Base-by-base conservation (phyloP, 2,797 vertebrate species). In the Galaxias olidus region DNA sequence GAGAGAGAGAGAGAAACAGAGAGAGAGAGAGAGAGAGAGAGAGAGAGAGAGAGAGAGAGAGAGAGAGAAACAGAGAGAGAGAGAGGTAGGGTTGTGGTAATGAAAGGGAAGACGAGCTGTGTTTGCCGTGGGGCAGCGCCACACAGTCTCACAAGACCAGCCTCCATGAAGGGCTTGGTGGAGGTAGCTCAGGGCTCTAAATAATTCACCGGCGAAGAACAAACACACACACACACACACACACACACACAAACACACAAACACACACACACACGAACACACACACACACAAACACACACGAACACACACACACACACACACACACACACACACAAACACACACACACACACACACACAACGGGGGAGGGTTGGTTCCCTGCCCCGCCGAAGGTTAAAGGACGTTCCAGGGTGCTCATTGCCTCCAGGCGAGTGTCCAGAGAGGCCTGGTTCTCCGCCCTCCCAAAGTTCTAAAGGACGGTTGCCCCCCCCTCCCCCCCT, bases 131-230 rank as follows among this genome's bases (percentile, higher is more conserved):
- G 76, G 30, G 42, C 46, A 18, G 19, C 15, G 19, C 30, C 61
- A 41, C 66, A 0, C 50, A 52, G 59, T 63, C 63, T 74, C 71
- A 74, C 60, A 66, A 57, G 71, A 68, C 70, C 57, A 44, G 65
- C 18, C 58, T 66, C 73, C 72, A 71, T 66, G 20, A 30, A 30
- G 30, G 6, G 30, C 30, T 30, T 30, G 30, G 63, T 66, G 73
- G 79, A 72, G 71, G 73, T 75, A 68, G 76, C 74, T 84, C 73
- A 62, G 76, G 72, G 62, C 52, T 59, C 78, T 87, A 80, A 88
- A 87, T 88, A 79, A 87, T 88, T 87, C 72, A 88, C 66, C 8
- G 1, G 59, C 73, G 70, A 12, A 45, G 12, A 59, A 10, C 41
- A 59, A 74, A 63, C 53, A 77, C 59, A 71, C 74, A 79, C 56